A percentile compares a stretch with the other conserved stretches of the same genome.
phyloP scores from a whole-genome alignment of 2,797 vertebrate genomes.

The Microhierax caerulescens region DNA sequence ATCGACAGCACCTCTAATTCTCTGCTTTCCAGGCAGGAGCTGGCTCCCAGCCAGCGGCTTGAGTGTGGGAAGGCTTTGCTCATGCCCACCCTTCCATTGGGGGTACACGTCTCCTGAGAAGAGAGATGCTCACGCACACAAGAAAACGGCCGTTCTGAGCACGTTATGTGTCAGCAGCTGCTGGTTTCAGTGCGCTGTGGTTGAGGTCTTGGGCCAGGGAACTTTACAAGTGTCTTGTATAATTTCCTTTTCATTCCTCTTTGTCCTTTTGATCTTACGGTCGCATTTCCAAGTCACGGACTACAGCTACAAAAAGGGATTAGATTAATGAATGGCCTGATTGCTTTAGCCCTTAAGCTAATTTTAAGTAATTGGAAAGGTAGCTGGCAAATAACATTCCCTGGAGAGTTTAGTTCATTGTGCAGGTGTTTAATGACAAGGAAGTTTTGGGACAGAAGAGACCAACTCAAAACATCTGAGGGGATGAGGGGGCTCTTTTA shows the following conservation, averaged over 20 bases:
- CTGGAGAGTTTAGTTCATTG: conserved; percentile 10
- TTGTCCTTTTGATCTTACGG: conserved; percentile 35
- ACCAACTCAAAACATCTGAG: neutral
- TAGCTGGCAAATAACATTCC: conserved; percentile 1
- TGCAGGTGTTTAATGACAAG: conserved; percentile 8
- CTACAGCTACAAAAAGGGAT: neutral
- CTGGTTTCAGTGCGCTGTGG: neutral
- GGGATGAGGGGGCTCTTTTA: neutral
- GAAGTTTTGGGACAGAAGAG: neutral
- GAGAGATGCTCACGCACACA: neutral
- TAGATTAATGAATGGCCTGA: conserved; percentile 40
- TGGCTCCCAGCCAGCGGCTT: neutral
- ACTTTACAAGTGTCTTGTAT: neutral
- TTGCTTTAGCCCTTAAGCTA: conserved; percentile 38
- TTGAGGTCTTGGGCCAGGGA: neutral
- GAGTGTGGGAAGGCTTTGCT: neutral
- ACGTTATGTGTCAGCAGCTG: neutral
- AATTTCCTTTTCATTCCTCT: neutral
- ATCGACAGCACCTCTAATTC: neutral
- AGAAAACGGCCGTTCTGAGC: neutral
- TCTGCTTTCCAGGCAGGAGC: neutral
- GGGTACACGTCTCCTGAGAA: neutral
- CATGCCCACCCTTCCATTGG: neutral
- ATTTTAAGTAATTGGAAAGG: conserved; percentile 53
- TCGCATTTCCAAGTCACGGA: neutral